Conservation (phyloP, 2,888 invertebrate genomes). For the Tinea semifulvella region DNA sequence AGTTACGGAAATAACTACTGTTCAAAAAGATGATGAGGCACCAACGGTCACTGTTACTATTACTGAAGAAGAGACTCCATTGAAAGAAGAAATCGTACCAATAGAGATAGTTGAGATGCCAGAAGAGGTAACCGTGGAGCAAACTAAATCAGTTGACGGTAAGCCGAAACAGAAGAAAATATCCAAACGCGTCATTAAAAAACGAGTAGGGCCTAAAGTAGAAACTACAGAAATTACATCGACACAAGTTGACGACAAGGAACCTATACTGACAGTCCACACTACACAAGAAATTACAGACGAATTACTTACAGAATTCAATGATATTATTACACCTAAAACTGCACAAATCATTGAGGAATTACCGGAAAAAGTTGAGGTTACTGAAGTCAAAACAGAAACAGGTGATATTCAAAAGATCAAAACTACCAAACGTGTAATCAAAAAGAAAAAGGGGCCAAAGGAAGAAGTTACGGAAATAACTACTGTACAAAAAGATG, state of each 20-base stretch:
- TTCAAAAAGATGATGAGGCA: constrained; percentile 41
- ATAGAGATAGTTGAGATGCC: constrained; percentile 20
- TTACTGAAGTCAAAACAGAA: constrained; percentile 41
- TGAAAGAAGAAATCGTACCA: constrained; percentile 24
- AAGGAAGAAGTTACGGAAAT: constrained; percentile 49
- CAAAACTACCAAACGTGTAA: constrained; percentile 44
- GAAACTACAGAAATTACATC: constrained; percentile 40
- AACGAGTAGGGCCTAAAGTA: constrained; percentile 30
- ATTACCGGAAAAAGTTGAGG: constrained; percentile 34
- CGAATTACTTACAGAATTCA: too few species aligned
- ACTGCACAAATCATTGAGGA: constrained; percentile 25
- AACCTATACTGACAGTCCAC: constrained; percentile 14
- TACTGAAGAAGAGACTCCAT: constrained; percentile 20
- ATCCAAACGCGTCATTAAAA: constrained; percentile 26
- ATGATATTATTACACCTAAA: not conserved
- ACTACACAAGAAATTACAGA: constrained; percentile 14
- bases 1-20: constrained; percentile 44
- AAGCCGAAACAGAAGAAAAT: constrained; percentile 23
- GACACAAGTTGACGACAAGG: constrained; percentile 26
- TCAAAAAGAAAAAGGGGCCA: constrained; percentile 46
- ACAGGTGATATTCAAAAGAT: constrained; percentile 34
- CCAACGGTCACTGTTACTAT: constrained; percentile 28
- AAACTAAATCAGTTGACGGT: constrained; percentile 23
- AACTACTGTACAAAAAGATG: constrained; percentile 25
- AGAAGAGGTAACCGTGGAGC: constrained; percentile 20